phyloP scores from a whole-genome alignment of 2,113 vertebrate species.

The Semicossyphus pulcher region DNA sequence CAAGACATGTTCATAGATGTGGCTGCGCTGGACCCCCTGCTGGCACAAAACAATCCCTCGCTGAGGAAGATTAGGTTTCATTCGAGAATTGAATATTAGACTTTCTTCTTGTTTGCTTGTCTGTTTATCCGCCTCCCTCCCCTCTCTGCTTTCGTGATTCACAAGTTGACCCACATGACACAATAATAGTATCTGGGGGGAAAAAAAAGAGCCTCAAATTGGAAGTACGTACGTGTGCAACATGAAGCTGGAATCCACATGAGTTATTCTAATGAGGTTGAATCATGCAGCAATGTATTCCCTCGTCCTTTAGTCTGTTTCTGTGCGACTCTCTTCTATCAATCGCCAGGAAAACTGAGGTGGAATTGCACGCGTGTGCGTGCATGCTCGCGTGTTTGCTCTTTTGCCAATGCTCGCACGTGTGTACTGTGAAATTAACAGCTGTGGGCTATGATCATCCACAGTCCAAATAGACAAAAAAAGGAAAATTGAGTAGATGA shows the following conservation, averaged over 20 bases:
- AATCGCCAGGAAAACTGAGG: conserved; percentile 26
- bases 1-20: conserved; percentile 71
- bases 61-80: conserved; percentile 59
- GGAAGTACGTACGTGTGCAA: conserved; percentile 50
- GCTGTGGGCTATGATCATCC: conserved; percentile 44
- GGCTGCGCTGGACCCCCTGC: conserved; percentile 53
- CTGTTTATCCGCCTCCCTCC: conserved; percentile 32
- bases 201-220: conserved; percentile 45
- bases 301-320: conserved; percentile 36
- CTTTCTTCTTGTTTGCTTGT: conserved; percentile 48
- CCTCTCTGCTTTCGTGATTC: conserved; percentile 47
- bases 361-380: conserved; percentile 8
- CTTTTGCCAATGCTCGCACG: conserved; percentile 12
- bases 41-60: conserved; percentile 62
- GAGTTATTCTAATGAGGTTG: conserved; percentile 52
- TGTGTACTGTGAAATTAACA: conserved; percentile 60
- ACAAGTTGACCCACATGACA: conserved; percentile 62
- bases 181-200: conserved; percentile 58
- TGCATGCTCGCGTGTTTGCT: neutral
- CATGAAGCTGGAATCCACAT: conserved; percentile 27
- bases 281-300: conserved; percentile 45
- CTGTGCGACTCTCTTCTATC: neutral
- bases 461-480: conserved; percentile 44
- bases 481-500: conserved; percentile 6
- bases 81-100: conserved; percentile 65